Percentiles rank a stretch among this genome's conserved stretches.
Conservation (phyloP, 2,888 invertebrate genomes). For the Sminthurinus aureus region DNA sequence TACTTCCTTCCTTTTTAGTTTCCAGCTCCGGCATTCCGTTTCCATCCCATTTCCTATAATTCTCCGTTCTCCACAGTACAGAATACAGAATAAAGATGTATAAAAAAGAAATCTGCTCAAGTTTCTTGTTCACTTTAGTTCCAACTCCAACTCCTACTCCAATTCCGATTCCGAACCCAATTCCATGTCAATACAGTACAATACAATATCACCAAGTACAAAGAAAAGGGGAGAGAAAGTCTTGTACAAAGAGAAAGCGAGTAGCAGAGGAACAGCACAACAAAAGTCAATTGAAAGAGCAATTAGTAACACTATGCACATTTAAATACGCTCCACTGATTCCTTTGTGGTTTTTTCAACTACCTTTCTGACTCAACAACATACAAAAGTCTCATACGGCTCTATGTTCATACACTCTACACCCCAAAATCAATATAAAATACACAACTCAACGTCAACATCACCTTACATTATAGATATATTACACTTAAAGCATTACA, state of each 20-base stretch:
- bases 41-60: neutral
- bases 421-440: too few species aligned
- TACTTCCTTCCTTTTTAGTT: neutral
- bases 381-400: neutral
- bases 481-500: too few species aligned
- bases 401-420: neutral
- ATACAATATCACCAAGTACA: too few species aligned
- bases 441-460: too few species aligned
- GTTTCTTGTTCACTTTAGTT: neutral
- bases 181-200: too few species aligned
- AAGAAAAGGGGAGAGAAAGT: too few species aligned
- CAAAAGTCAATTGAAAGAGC: conserved; percentile 30
- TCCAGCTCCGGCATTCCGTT: neutral
- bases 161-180: neutral
- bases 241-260: neutral
- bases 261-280: neutral
- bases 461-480: too few species aligned
- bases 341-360: conserved; percentile 6
- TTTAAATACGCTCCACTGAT: neutral
- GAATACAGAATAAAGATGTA: neutral
- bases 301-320: conserved; percentile 16
- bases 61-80: neutral
- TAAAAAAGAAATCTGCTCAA: neutral
- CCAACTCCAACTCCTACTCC: neutral
- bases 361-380: neutral